Evolutionary conservation across 2,113 vertebrate species (phyloP), one percentile per base, ranked within the genome.

Genomic region (Ochotona curzoniae): DNA sequence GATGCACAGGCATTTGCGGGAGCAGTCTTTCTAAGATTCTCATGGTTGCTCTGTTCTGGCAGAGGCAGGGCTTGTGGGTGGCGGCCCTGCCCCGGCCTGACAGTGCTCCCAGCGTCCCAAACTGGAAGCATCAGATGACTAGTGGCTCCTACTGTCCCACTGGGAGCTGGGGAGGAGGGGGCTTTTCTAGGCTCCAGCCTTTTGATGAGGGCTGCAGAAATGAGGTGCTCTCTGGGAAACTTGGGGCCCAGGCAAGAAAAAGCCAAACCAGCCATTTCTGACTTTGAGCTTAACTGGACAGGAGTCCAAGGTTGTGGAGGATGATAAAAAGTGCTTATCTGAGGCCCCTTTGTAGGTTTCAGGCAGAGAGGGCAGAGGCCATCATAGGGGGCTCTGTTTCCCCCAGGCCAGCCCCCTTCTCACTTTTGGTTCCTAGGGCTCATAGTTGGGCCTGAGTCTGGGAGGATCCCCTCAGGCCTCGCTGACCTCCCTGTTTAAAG

Each of bases 161-260:
- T 21, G 64, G 25, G 20, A 57, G 70, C 60, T 32, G 32, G 63
- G 60, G 26, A n/a, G n/a, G n/a, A 6, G 38, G n/a, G 21, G 60
- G 11, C 35, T 0, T 4, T 75, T 81, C 89, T 1, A 38, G 90
- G 90, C 90, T 90, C 84, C 85, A 35, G 67, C 60, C 63, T 86
- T 94, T 91, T 94, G 95, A 93, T 96, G 95, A 96, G 87, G 91
- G 18, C 91, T 94, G 89, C 95, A 94, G 91, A 94, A 96, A 84
- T 30, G 38, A 93, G 91, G 91, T 89, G 66, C 54, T 90, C 92
- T 54, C 44, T 54, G 66, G 78, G 80, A 83, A 13, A 26, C 38
- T 71, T 54, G 83, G 86, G 95, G 94, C 95, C 93, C 63, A 49
- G n/a, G 66, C 66, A 12, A 78, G 69, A 94, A 35, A 44, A 44